Conservation (phyloP, 2,797 vertebrate species). For the Danio tinwini region DNA sequence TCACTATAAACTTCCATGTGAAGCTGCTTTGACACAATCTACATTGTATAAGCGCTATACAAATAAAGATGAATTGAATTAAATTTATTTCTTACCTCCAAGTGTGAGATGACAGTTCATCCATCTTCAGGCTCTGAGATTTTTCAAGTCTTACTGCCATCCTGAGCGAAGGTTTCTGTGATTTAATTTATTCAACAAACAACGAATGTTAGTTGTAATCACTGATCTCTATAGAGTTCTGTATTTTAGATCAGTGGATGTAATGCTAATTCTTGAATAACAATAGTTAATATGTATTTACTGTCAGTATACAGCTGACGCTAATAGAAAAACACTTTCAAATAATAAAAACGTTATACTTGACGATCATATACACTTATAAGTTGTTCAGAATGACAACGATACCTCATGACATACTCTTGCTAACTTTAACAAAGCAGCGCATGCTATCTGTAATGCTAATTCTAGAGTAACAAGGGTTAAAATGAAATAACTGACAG, state of each 20-base stretch:
- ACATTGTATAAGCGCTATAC: too few relatives aligned
- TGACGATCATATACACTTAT: not conserved
- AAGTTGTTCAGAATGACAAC: not conserved
- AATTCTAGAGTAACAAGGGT: not conserved
- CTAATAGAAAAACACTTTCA: not conserved
- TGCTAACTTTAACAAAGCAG: not conserved
- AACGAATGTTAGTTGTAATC: too few relatives aligned
- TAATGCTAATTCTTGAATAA: not conserved
- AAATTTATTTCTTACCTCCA: constrained; percentile 10
- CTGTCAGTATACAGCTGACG: too few relatives aligned
- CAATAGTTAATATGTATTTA: too few relatives aligned
- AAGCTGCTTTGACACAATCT: too few relatives aligned
- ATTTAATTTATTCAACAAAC: not conserved
- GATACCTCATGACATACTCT: not conserved
- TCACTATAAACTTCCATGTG: too few relatives aligned
- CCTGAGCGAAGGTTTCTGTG: not conserved
- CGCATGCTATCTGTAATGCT: too few relatives aligned
- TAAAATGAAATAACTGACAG: too few relatives aligned
- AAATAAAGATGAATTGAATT: too few relatives aligned
- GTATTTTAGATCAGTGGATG: too few relatives aligned
- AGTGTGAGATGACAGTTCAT: not conserved
- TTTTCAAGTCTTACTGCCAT: not conserved
- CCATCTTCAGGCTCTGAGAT: not conserved
- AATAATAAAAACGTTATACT: not conserved
- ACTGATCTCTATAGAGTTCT: too few relatives aligned